Percentiles rank a stretch among this genome's conserved stretches.
Evolutionary conservation across 2,888 invertebrate genomes (phyloP).

Genomic region (Panzeria rudis): DNA sequence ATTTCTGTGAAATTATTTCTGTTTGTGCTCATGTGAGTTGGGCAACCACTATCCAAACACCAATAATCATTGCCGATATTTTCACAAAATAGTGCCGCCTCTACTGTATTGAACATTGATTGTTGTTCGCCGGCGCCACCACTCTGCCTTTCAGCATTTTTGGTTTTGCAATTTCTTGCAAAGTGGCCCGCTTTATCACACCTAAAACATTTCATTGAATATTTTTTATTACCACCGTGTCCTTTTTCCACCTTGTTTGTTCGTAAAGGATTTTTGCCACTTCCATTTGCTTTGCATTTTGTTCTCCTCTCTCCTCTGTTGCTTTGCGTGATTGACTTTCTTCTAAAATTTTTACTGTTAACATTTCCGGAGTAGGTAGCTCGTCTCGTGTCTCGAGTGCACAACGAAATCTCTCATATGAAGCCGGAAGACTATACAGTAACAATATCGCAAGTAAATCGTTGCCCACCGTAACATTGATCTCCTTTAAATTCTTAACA

Average conservation of each 20-base stretch:
- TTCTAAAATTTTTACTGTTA: constrained; percentile 55
- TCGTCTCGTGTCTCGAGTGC: constrained; percentile 59
- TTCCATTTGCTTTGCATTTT: constrained; percentile 9
- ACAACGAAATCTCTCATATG: constrained; percentile 43
- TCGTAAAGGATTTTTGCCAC: background rate
- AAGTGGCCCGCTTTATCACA: constrained; percentile 54
- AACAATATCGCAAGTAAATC: background rate
- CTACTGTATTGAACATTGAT: constrained; percentile 40
- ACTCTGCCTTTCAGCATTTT: background rate
- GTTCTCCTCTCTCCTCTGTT: constrained; percentile 41
- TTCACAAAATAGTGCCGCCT: constrained; percentile 37
- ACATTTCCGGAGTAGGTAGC: constrained; percentile 40
- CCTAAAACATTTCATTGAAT: constrained; percentile 16
- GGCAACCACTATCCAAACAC: constrained; percentile 54
- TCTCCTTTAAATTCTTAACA: background rate
- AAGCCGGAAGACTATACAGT: too few species aligned
- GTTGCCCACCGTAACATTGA: background rate
- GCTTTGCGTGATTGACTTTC: constrained; percentile 48
- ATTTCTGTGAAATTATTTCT: constrained; percentile 30
- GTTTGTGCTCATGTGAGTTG: constrained; percentile 42
- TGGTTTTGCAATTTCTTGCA: constrained; percentile 54
- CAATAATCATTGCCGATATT: constrained; percentile 19
- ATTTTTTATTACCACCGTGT: constrained; percentile 17
- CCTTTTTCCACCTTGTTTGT: background rate
- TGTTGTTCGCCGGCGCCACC: constrained; percentile 9